A percentile compares a stretch with the other conserved stretches of the same genome.
Evolutionary conservation across 2,113 vertebrate species (phyloP).

Genomic region (Poecile atricapillus): DNA sequence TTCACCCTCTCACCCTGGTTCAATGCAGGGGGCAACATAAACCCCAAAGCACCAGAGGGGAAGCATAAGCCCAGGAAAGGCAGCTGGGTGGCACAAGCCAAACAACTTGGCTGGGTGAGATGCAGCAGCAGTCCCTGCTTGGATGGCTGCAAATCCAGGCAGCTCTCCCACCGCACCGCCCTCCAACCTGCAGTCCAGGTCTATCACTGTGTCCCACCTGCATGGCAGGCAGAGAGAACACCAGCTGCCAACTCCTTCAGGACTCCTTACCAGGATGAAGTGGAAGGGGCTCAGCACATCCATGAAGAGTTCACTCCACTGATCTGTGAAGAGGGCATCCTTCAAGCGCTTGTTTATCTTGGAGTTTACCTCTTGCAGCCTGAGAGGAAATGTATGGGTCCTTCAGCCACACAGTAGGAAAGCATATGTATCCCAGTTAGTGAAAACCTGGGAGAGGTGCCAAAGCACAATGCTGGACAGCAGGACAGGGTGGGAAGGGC

Average conservation of each 20-base stretch:
- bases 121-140: fast-evolving
- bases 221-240: not conserved
- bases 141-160: not conserved
- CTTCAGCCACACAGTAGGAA: not conserved
- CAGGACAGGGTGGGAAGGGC: not conserved
- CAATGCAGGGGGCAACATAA: not conserved
- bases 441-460: not conserved
- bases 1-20: not conserved
- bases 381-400: constrained; percentile 50
- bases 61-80: not conserved
- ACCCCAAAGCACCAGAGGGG: not conserved
- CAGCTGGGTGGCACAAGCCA: not conserved
- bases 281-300: constrained; percentile 89
- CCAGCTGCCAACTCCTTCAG: not conserved
- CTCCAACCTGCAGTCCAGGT: not conserved
- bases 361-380: constrained; percentile 96
- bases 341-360: constrained; percentile 97
- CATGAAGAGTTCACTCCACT: constrained; percentile 97
- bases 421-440: not conserved
- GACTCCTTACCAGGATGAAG: constrained; percentile 86
- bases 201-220: not conserved
- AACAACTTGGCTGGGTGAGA: not conserved
- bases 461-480: not conserved
- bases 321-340: constrained; percentile 94
- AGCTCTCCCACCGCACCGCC: not conserved